Evolutionary conservation across 2,888 invertebrate genomes (phyloP).

Genomic region (Apotomis capreana): DNA sequence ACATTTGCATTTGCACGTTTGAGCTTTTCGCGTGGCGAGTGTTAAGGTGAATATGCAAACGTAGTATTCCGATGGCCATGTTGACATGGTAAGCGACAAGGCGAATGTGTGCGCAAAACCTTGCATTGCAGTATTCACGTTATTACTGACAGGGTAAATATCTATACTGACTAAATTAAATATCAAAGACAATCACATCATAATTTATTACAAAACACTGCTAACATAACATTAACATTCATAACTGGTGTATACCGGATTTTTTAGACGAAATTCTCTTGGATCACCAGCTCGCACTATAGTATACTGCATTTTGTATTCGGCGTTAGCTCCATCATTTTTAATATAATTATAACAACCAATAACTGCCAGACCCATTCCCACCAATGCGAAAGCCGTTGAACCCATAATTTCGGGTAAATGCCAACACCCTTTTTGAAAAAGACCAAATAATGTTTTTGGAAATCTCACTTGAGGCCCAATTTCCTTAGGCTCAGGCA

Average conservation of each 20-base stretch:
- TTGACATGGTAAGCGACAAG: too few relatives aligned
- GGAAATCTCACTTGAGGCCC: constrained; percentile 40
- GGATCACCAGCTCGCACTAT: constrained; percentile 84
- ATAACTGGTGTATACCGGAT: constrained; percentile 35
- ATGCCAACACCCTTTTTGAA: constrained; percentile 74
- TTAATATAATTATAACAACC: constrained; percentile 17
- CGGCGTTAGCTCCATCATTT: constrained; percentile 80
- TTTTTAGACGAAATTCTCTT: constrained; percentile 51
- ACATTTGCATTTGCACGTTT: too few relatives aligned
- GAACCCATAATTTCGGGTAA: constrained; percentile 85
- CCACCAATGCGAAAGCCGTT: constrained; percentile 67
- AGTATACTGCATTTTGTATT: constrained; percentile 79
- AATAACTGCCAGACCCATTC: constrained; percentile 28
- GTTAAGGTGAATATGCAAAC: too few relatives aligned
- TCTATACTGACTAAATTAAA: too few relatives aligned
- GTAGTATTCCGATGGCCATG: too few relatives aligned
- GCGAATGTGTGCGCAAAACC: too few relatives aligned
- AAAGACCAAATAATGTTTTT: constrained; percentile 35
- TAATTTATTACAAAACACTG: constrained; percentile 7
- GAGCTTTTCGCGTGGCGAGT: too few relatives aligned
- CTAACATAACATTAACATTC: constrained; percentile 10
- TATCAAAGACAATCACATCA: not conserved
- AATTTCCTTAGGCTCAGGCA: constrained; percentile 41
- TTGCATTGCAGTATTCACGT: too few relatives aligned
- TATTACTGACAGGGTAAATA: too few relatives aligned